Percentiles rank a stretch among this genome's conserved stretches.
phyloP scores from a whole-genome alignment of 2,797 vertebrate species.

The Denticeps clupeoides region DNA sequence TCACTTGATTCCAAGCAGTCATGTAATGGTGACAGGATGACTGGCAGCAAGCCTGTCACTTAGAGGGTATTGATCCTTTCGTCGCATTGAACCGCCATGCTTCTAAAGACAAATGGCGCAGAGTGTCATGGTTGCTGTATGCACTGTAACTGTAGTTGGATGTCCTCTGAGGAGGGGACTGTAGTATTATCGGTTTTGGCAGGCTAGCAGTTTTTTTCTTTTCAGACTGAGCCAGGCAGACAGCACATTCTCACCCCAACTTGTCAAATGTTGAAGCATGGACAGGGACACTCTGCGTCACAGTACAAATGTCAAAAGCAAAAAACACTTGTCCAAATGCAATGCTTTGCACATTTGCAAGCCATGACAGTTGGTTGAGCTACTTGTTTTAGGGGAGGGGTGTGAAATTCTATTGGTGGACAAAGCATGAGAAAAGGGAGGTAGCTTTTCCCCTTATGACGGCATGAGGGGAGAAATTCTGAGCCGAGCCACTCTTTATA shows the following conservation, averaged over 20 bases:
- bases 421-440: too few species aligned
- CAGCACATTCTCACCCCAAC: too few species aligned
- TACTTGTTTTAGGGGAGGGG: too few species aligned
- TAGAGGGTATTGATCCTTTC: not conserved
- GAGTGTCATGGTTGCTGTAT: not conserved
- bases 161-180: not conserved
- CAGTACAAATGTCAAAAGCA: too few species aligned
- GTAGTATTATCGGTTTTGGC: not conserved
- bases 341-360: not conserved
- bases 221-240: not conserved
- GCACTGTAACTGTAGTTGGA: not conserved
- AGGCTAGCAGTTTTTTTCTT: not conserved
- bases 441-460: too few species aligned
- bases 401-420: too few species aligned
- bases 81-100: not conserved
- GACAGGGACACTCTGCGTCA: too few species aligned
- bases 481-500: too few species aligned
- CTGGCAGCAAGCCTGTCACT: not conserved
- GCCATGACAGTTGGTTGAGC: too few species aligned
- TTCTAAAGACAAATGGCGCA: not conserved
- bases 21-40: constrained; percentile 2
- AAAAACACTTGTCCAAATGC: not conserved
- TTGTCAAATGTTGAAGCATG: too few species aligned
- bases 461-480: too few species aligned
- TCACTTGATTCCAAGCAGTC: not conserved